A percentile compares a stretch with the other conserved stretches of the same genome.
phyloP scores from a whole-genome alignment of 2,113 vertebrate species.

The Elanoides forficatus region DNA sequence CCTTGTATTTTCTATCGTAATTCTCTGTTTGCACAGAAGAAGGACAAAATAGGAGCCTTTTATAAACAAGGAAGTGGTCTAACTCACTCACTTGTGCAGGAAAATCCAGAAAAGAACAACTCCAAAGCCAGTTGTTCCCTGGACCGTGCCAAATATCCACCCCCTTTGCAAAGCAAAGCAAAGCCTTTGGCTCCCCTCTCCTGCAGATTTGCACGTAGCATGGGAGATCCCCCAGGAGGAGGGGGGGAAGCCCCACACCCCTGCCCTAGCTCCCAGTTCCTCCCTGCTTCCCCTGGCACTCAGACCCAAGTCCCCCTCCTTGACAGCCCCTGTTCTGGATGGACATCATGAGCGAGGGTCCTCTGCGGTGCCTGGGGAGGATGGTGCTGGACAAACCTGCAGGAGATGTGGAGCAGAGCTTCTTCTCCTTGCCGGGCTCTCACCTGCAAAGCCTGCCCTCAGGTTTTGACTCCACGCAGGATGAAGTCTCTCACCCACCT shows the following conservation, averaged over 20 bases:
- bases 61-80: slow-evolving; percentile 24
- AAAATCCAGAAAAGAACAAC: slow-evolving; percentile 29
- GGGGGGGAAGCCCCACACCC: accelerated
- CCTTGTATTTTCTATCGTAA: background rate
- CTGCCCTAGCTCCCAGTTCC: background rate
- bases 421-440: background rate
- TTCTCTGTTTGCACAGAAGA: background rate
- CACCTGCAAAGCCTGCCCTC: background rate
- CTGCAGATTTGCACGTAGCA: background rate
- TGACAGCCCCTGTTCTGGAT: accelerated
- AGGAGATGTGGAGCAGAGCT: background rate
- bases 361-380: background rate
- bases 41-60: background rate
- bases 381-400: background rate
- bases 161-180: background rate
- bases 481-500: background rate
- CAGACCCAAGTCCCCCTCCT: accelerated
- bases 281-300: background rate
- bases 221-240: background rate
- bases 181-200: background rate
- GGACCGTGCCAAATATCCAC: slow-evolving; percentile 1
- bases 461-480: accelerated
- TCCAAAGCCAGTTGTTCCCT: background rate
- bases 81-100: background rate
- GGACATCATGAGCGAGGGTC: accelerated